A percentile compares a stretch with the other conserved stretches of the same genome.
These are phyloP conservation scores for Limnodromus scolopaceus DNA, from an alignment of 2,797 vertebrate genomes.

Conservation along the genomic window DNA sequence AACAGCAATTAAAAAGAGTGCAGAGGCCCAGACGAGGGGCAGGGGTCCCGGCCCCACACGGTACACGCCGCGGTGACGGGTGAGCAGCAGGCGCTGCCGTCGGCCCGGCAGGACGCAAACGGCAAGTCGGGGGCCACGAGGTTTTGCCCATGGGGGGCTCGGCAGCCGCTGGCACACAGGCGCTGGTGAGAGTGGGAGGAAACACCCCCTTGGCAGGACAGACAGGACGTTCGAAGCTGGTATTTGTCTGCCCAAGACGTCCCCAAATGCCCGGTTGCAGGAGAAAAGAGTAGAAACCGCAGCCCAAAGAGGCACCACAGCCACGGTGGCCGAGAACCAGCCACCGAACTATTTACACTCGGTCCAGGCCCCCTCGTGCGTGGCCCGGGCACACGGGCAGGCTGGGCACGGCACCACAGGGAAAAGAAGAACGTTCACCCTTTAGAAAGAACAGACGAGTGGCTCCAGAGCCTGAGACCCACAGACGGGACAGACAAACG, in stretches of 20 bases:
- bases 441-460: background rate
- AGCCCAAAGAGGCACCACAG: background rate
- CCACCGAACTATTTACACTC: background rate
- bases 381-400: background rate
- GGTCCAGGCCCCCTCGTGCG: background rate
- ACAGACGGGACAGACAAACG: background rate
- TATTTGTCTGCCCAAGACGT: accelerated
- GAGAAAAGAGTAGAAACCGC: background rate
- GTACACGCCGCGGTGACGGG: background rate
- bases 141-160: background rate
- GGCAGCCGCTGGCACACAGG: background rate
- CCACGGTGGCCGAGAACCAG: background rate
- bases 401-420: accelerated
- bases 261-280: background rate
- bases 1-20: constrained; percentile 61
- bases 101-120: background rate
- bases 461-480: background rate
- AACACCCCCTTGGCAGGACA: background rate
- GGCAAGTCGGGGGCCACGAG: background rate
- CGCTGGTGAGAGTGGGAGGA: constrained; percentile 37
- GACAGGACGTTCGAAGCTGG: background rate
- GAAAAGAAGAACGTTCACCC: background rate
- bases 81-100: background rate
- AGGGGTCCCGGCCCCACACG: background rate
- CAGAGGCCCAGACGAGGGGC: background rate